Conservation (phyloP, 2,888 invertebrate genomes). For the Aphidius colemani region DNA sequence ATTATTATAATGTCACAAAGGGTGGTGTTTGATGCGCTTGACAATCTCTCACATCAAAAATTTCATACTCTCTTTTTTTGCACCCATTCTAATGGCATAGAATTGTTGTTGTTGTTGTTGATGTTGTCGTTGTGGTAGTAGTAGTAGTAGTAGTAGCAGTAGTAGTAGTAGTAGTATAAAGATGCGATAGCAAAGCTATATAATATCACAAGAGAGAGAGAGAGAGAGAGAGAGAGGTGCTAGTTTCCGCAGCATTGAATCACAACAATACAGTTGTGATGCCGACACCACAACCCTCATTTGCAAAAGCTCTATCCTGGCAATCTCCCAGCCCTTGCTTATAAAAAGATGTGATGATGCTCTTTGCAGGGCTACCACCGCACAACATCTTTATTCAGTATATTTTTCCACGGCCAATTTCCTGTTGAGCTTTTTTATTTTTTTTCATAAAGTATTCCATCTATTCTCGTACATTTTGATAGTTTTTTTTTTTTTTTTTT, state of each 20-base stretch:
- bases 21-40: slow-evolving; percentile 1
- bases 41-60: slow-evolving; percentile 18
- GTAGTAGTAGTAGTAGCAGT: too few relatives aligned
- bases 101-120: too few relatives aligned
- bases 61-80: neutral
- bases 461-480: neutral
- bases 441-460: slow-evolving; percentile 11
- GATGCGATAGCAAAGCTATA: slow-evolving; percentile 3
- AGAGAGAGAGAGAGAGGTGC: slow-evolving; percentile 45
- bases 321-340: slow-evolving; percentile 17
- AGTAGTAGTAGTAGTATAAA: neutral
- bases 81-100: too few relatives aligned
- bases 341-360: neutral
- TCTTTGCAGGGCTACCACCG: neutral
- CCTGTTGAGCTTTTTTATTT: neutral
- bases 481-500: too few relatives aligned
- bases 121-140: too few relatives aligned
- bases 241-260: slow-evolving; percentile 59
- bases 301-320: slow-evolving; percentile 28
- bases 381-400: slow-evolving; percentile 13
- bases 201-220: slow-evolving; percentile 25
- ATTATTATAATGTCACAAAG: too few relatives aligned
- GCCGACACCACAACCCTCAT: slow-evolving; percentile 37
- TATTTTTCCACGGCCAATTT: too few relatives aligned
- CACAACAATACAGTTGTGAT: slow-evolving; percentile 56